Evolutionary conservation across 1,140 invertebrate species (phyloP), one percentile per base, ranked within the genome.

Genomic region (Pygmarrhopalites habei): DNA sequence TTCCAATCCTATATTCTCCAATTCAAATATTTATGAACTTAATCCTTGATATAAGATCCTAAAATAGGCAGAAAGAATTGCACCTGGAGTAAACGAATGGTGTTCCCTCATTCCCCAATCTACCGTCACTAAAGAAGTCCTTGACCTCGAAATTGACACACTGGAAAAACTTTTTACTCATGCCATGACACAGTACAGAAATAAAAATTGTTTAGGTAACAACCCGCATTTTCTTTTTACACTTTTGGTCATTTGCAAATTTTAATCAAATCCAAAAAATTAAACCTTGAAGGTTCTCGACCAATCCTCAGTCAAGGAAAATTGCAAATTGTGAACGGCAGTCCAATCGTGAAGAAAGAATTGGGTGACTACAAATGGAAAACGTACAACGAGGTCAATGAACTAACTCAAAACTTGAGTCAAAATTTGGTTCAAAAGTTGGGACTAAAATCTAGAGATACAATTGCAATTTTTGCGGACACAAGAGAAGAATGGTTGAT

Each of bases 401-500:
- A 77, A 1, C 76, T 86, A 71, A 85, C 92, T 2, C 77, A 82
- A 0, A 80, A 85, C 68, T 89, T 98, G 75, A 88, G 87, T 28
- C 81, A 81, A 35, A 92, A 91, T 1, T 75, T 95, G 26, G 77
- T 83, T 5, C 82, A 65, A 4, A n/a, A n/a, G n/a, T 62, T 79
- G 44, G 82, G 79, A 12, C 35, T 71, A 15, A 77, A 80, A 58
- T 81, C 85, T 1, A 79, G 80, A 10, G 77, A 83, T 53, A 92
- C 89, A 70, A 79, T 98, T 62, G 89, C 92, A n/a, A 89, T 99
- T 71, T 98, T 97, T 79, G 91, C 95, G 0, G 96, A 99, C 79
- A 99, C 95, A 0, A 80, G 95, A 65, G 87, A 87, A 29, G 95
- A 99, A 79, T 99, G 95, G 95, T 88, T 98, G 83, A 83, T 97